phyloP scores from a whole-genome alignment of 2,888 invertebrate genomes.

The Amphipyra berbera region DNA sequence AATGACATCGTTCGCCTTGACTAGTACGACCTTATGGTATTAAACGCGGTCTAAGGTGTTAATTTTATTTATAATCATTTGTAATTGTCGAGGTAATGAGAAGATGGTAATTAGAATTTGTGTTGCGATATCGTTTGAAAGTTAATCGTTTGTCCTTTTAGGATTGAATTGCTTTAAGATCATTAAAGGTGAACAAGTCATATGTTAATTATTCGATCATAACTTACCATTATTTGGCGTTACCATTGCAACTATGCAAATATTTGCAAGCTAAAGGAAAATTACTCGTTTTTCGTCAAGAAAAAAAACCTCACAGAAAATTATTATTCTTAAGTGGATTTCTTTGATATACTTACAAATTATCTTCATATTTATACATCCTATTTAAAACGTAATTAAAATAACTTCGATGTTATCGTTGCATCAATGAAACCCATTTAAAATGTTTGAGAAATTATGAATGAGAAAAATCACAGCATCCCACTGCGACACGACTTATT shows the following conservation, averaged over 20 bases:
- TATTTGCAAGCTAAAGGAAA: too few species aligned
- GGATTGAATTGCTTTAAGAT: neutral
- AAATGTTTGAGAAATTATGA: constrained; percentile 1
- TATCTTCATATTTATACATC: constrained; percentile 1
- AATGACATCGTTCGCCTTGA: constrained; percentile 46
- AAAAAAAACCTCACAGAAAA: neutral
- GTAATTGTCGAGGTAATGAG: constrained; percentile 29
- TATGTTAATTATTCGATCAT: neutral
- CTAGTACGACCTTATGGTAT: constrained; percentile 39
- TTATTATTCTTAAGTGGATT: neutral
- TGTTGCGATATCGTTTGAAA: neutral
- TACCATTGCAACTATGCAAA: too few species aligned
- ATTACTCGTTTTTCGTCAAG: too few species aligned
- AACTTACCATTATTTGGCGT: neutral
- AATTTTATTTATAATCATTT: constrained; percentile 35
- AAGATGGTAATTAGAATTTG: constrained; percentile 20
- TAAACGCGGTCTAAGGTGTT: constrained; percentile 23
- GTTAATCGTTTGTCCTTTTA: constrained; percentile 26
- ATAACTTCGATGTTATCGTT: constrained; percentile 2
- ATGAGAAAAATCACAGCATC: constrained; percentile 18
- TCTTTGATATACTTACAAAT: neutral
- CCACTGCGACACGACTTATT: constrained; percentile 10
- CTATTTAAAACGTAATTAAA: constrained; percentile 8
- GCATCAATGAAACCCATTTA: constrained; percentile 12
- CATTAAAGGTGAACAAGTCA: neutral